These are phyloP conservation scores for Caenorhabditis uteleia DNA, from an alignment of 2,888 invertebrate genomes.

Conservation along the genomic window DNA sequence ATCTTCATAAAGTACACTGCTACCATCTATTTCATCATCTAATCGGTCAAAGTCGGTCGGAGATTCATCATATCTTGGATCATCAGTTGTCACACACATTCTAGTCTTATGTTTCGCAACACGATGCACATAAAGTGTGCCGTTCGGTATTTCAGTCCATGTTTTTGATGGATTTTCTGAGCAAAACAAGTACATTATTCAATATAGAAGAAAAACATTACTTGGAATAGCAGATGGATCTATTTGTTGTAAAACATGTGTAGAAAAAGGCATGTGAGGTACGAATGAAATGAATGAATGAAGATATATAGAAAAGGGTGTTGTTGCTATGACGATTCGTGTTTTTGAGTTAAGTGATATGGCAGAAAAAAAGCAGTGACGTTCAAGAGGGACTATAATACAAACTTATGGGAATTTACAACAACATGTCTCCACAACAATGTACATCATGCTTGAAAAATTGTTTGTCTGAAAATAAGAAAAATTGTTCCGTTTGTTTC, in stretches of 20 bases:
- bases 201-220: not conserved
- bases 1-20: conserved; percentile 1
- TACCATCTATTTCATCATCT: not conserved
- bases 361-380: too few relatives aligned
- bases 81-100: not conserved
- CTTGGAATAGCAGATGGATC: not conserved
- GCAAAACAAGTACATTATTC: too few relatives aligned
- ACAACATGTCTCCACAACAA: too few relatives aligned
- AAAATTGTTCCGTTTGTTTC: too few relatives aligned
- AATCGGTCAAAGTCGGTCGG: not conserved
- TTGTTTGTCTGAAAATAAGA: too few relatives aligned
- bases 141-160: not conserved
- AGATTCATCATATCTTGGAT: conserved; percentile 1
- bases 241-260: not conserved
- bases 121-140: not conserved
- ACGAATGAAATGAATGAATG: not conserved
- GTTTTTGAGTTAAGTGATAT: not conserved
- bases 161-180: not conserved
- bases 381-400: too few relatives aligned
- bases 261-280: not conserved
- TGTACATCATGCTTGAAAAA: too few relatives aligned
- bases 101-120: not conserved
- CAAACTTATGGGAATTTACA: too few relatives aligned
- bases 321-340: not conserved
- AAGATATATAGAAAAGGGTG: not conserved